These are phyloP conservation scores for Agrotis ipsilon DNA, from an alignment of 2,888 invertebrate genomes.

Conservation along the genomic window DNA sequence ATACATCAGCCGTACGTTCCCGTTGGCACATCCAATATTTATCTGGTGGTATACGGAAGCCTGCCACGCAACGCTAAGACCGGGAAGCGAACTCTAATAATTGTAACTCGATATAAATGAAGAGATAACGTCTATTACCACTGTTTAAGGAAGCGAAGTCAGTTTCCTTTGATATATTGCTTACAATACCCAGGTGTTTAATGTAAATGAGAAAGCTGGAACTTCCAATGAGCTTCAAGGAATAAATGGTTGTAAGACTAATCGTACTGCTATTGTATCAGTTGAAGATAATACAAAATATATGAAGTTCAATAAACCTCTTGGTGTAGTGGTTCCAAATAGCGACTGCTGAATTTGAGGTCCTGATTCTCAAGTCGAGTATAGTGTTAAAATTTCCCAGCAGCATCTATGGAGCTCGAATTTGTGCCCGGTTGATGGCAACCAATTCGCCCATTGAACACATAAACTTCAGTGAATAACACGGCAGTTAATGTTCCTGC, in stretches of 20 bases:
- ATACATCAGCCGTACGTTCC: constrained; percentile 69
- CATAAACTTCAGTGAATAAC: neutral
- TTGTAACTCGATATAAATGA: constrained; percentile 86
- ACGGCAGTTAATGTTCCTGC: neutral
- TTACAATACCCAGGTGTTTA: constrained; percentile 66
- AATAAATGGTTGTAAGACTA: constrained; percentile 31
- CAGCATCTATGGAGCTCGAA: too few species aligned
- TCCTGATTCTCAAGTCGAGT: too few species aligned
- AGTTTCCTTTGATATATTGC: constrained; percentile 73
- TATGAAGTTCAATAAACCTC: neutral
- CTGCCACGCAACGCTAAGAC: constrained; percentile 75
- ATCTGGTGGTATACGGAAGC: constrained; percentile 77
- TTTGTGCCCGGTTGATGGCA: too few species aligned
- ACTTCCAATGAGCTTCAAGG: constrained; percentile 43
- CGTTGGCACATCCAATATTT: constrained; percentile 75
- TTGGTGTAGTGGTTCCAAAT: neutral
- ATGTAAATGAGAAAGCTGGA: constrained; percentile 64
- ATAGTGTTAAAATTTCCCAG: too few species aligned
- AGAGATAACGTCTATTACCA: constrained; percentile 84
- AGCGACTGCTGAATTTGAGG: too few species aligned
- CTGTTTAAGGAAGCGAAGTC: constrained; percentile 84
- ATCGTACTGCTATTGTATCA: constrained; percentile 22
- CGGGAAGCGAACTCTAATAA: constrained; percentile 83
- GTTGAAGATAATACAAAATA: constrained; percentile 18
- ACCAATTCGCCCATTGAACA: too few species aligned